A percentile compares a stretch with the other conserved stretches of the same genome.
Evolutionary conservation across 2,888 invertebrate genomes (phyloP).

Genomic region (Eilema caniola): DNA sequence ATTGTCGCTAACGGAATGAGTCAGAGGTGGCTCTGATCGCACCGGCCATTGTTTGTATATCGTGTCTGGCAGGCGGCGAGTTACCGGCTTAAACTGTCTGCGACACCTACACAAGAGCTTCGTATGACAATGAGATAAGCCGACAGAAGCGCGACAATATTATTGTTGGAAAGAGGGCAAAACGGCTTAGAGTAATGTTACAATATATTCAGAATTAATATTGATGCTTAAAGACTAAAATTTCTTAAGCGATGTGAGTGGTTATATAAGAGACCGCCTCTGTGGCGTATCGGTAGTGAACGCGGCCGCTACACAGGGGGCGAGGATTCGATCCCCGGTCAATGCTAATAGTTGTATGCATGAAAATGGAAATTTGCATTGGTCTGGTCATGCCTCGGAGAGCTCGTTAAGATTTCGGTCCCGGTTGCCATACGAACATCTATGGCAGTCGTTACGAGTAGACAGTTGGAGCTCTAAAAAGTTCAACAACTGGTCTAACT

Average conservation of each 20-base stretch:
- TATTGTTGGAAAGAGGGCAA: constrained; percentile 38
- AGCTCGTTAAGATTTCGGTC: too few species aligned
- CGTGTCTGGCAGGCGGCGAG: constrained; percentile 50
- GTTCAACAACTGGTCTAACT: too few species aligned
- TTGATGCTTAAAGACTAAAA: background rate
- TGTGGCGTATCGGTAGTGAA: too few species aligned
- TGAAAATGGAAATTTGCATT: too few species aligned
- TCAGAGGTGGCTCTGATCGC: constrained; percentile 28
- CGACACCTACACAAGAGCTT: constrained; percentile 46
- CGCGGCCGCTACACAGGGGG: too few species aligned
- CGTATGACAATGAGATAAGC: constrained; percentile 52
- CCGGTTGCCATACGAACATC: too few species aligned
- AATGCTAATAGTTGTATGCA: too few species aligned
- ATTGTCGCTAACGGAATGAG: constrained; percentile 20
- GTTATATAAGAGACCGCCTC: too few species aligned
- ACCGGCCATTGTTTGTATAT: constrained; percentile 47
- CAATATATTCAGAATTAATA: background rate
- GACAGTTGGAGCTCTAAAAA: too few species aligned
- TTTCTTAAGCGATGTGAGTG: background rate
- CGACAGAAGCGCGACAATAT: constrained; percentile 37
- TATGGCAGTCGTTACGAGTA: too few species aligned
- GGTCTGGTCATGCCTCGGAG: too few species aligned
- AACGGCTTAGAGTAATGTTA: constrained; percentile 23
- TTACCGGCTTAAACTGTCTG: constrained; percentile 56
- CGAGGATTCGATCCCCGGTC: too few species aligned